phyloP scores from a whole-genome alignment of 2,113 vertebrate species.

The Eupsittula cactorum region DNA sequence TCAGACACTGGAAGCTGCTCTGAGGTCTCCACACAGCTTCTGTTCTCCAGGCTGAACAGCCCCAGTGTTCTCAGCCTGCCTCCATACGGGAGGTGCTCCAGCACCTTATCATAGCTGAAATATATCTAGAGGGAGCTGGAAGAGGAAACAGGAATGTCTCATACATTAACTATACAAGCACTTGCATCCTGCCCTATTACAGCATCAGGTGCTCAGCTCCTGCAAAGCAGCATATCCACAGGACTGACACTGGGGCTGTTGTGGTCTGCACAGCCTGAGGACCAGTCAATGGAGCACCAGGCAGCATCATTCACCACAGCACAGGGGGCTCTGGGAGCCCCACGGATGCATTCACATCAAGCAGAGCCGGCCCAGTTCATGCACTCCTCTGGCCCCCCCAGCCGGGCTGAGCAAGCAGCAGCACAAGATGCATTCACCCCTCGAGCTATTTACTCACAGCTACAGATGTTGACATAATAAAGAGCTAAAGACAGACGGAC shows the following conservation, averaged over 20 bases:
- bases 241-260: background rate
- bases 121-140: background rate
- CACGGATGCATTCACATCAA: background rate
- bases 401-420: background rate
- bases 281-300: background rate
- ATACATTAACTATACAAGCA: rapidly evolving
- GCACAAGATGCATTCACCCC: conserved; percentile 55
- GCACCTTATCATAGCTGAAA: background rate
- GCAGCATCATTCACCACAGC: background rate
- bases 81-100: background rate
- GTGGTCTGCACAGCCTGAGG: background rate
- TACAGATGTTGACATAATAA: conserved; percentile 73
- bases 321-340: background rate
- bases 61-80: background rate
- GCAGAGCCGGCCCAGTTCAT: conserved; percentile 18
- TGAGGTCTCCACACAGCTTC: background rate
- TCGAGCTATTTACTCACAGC: conserved; percentile 51
- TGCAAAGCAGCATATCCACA: background rate
- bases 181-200: rapidly evolving
- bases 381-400: background rate
- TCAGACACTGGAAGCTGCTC: background rate
- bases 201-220: background rate
- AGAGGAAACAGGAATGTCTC: background rate
- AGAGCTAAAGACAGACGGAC: conserved; percentile 63
- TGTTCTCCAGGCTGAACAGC: background rate